Percentiles rank a stretch among this genome's conserved stretches.
These are phyloP conservation scores for Cotesia vestalis DNA, from an alignment of 1,140 invertebrate species.

Conservation along the genomic window DNA sequence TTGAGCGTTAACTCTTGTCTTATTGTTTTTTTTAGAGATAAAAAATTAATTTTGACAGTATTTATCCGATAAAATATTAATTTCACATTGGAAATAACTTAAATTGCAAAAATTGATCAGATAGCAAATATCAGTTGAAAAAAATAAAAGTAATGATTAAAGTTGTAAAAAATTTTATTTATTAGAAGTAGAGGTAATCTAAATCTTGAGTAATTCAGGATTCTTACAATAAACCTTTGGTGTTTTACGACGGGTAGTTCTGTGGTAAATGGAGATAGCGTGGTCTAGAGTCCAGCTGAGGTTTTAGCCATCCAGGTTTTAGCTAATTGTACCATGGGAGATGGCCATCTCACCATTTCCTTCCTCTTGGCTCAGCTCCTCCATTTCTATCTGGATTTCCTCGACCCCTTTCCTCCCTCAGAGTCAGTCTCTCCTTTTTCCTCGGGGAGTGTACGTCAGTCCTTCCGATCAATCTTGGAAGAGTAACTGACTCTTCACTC, in stretches of 20 bases:
- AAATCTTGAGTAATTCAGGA: conserved; percentile 37
- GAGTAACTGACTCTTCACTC: conserved; percentile 21
- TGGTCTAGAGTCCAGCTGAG: conserved; percentile 17
- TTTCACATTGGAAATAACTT: too few relatives aligned
- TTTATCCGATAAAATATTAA: too few relatives aligned
- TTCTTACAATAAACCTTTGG: conserved; percentile 12
- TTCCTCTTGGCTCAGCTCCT: neutral
- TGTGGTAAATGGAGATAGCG: conserved; percentile 36
- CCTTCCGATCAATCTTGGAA: conserved; percentile 29
- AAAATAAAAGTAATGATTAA: too few relatives aligned
- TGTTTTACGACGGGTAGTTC: conserved; percentile 44
- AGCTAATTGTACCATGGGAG: conserved; percentile 41
- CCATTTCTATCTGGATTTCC: neutral
- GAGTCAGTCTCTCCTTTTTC: neutral
- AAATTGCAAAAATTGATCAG: too few relatives aligned
- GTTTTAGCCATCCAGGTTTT: conserved; percentile 33
- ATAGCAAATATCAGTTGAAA: too few relatives aligned
- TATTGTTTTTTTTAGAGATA: too few relatives aligned
- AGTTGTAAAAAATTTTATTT: neutral
- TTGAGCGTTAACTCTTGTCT: too few relatives aligned
- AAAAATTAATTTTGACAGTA: too few relatives aligned
- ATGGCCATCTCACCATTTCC: conserved; percentile 38
- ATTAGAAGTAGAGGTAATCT: conserved; percentile 39
- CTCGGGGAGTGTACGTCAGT: conserved; percentile 43
- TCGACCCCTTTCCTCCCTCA: neutral